These are phyloP conservation scores for Columbina picui DNA, from an alignment of 2,113 vertebrate genomes.

Conservation along the genomic window DNA sequence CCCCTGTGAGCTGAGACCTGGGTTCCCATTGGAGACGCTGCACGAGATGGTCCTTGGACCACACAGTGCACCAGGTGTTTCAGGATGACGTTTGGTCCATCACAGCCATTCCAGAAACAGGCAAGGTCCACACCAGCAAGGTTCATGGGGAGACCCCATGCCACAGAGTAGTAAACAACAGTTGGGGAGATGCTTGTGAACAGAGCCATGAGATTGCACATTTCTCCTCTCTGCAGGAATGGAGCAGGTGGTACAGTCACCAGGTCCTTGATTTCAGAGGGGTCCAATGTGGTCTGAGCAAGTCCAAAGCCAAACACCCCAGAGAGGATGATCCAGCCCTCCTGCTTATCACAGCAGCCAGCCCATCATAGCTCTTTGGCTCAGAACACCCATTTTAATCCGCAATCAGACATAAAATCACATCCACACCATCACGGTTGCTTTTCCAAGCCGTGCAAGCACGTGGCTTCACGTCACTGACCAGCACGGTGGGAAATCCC, in stretches of 20 bases:
- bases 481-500: not conserved
- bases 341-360: not conserved
- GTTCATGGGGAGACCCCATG: rapidly evolving
- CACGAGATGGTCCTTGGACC: not conserved
- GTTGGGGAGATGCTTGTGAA: not conserved
- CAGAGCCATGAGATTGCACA: not conserved
- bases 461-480: rapidly evolving
- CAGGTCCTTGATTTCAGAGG: not conserved
- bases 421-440: rapidly evolving
- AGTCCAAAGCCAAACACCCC: not conserved
- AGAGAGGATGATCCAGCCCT: not conserved
- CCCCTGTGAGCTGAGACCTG: not conserved
- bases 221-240: not conserved
- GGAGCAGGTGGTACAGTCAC: not conserved
- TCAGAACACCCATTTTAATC: not conserved
- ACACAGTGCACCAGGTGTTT: rapidly evolving
- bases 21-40: not conserved
- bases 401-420: rapidly evolving
- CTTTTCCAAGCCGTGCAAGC: rapidly evolving
- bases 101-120: not conserved
- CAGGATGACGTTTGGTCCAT: not conserved
- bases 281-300: no score
- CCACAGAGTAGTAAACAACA: not conserved
- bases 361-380: not conserved
- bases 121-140: not conserved